Conservation (phyloP, 2,888 invertebrate genomes). For the Lasioglossum leucozonium region DNA sequence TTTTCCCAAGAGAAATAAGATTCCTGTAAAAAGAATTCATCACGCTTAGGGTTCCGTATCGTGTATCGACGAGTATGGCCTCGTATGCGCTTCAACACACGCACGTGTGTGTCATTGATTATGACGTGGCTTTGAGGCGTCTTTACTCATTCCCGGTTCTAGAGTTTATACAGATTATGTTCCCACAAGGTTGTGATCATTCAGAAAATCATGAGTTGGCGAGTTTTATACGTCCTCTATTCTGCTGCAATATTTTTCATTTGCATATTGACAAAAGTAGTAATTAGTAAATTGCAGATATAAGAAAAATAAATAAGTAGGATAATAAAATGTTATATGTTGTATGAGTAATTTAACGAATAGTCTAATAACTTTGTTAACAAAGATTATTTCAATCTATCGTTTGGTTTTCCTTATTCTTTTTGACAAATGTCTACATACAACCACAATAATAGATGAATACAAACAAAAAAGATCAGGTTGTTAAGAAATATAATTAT, state of each 20-base stretch:
- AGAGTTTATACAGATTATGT: conserved; percentile 7
- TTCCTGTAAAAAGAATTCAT: neutral
- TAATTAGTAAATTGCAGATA: neutral
- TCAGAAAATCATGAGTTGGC: neutral
- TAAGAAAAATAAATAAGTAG: too few relatives aligned
- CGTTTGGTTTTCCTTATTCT: too few relatives aligned
- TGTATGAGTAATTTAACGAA: neutral
- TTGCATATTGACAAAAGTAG: neutral
- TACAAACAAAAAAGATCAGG: neutral
- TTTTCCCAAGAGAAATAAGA: neutral
- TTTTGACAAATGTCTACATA: neutral
- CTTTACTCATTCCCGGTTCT: conserved; percentile 11
- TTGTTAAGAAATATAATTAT: neutral
- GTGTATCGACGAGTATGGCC: conserved; percentile 46
- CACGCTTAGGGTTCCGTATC: conserved; percentile 21
- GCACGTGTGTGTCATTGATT: neutral
- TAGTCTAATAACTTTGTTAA: neutral
- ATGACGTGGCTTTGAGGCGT: conserved; percentile 72
- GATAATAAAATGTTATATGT: neutral
- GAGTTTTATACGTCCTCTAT: neutral
- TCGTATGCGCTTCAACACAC: conserved; percentile 61
- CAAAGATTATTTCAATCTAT: too few relatives aligned
- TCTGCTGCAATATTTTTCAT: neutral
- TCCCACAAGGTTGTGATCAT: neutral
- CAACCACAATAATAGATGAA: neutral